Percentiles rank a stretch among this genome's conserved stretches.
phyloP scores from a whole-genome alignment of 2,888 invertebrate species.

The Dioctria rufipes region DNA sequence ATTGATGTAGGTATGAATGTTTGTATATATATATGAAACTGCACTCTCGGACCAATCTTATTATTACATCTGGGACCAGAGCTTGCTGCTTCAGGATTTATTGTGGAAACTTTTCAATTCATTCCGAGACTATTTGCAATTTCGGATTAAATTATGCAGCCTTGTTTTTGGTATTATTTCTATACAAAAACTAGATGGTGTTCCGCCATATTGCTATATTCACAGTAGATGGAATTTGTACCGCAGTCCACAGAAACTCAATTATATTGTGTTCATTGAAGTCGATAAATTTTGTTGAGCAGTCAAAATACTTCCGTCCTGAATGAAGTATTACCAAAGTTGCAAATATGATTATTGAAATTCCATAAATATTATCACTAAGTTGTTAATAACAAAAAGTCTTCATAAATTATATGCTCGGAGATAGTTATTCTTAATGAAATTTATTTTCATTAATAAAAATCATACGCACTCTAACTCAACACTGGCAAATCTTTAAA shows the following conservation, averaged over 20 bases:
- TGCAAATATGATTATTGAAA: slow-evolving; percentile 1
- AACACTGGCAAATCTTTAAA: background rate
- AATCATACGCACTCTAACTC: too few species aligned
- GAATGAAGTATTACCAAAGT: background rate
- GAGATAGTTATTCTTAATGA: too few species aligned
- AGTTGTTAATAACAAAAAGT: too few species aligned
- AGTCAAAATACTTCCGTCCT: background rate
- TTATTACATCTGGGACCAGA: slow-evolving; percentile 18
- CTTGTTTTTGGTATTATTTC: background rate
- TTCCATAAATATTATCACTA: background rate
- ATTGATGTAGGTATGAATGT: too few species aligned
- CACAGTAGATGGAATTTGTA: background rate
- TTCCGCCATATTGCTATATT: too few species aligned
- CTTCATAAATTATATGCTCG: too few species aligned
- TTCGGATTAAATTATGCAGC: slow-evolving; percentile 15
- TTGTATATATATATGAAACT: background rate
- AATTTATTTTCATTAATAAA: too few species aligned
- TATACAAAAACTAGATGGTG: background rate
- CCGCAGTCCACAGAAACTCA: slow-evolving; percentile 13
- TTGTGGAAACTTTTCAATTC: slow-evolving; percentile 19
- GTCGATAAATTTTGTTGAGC: background rate
- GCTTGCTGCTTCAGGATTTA: background rate
- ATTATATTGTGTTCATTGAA: background rate
- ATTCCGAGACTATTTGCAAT: slow-evolving; percentile 3
- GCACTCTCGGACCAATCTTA: slow-evolving; percentile 8